Percentiles rank a stretch among this genome's conserved stretches.
Evolutionary conservation across 2,797 vertebrate species (phyloP).

Genomic region (Cyprinella venusta): DNA sequence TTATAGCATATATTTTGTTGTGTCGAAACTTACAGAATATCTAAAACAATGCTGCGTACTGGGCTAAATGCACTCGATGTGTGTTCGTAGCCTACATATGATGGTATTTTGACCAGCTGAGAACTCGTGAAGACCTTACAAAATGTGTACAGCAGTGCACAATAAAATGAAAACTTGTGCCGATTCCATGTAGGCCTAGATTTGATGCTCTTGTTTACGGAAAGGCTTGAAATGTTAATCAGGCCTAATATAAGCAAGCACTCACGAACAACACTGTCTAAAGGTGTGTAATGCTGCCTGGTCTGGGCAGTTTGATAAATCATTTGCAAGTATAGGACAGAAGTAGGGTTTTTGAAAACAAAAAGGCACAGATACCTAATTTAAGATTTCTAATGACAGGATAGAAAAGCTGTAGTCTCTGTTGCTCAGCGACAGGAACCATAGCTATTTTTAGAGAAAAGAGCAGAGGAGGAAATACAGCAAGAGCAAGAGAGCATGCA

Average conservation of each 20-base stretch:
- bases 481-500: constrained; percentile 12
- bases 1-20: too few relatives aligned
- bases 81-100: too few relatives aligned
- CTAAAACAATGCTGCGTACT: too few relatives aligned
- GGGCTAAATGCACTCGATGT: too few relatives aligned
- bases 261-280: constrained; percentile 4
- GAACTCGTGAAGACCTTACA: too few relatives aligned
- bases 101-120: too few relatives aligned
- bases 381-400: constrained; percentile 78
- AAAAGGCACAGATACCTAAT: constrained; percentile 57
- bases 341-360: constrained; percentile 26
- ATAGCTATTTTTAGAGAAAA: constrained; percentile 73
- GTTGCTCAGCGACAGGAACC: constrained; percentile 79
- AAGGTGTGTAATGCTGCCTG: neutral
- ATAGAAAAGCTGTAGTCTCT: constrained; percentile 75
- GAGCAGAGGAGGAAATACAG: constrained; percentile 59
- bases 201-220: constrained; percentile 11
- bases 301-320: constrained; percentile 5
- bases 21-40: too few relatives aligned
- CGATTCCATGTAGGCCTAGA: neutral
- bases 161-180: neutral
- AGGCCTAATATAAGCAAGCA: neutral
- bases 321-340: constrained; percentile 2
- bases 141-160: too few relatives aligned
- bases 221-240: constrained; percentile 7